Evolutionary conservation across 92 coral and sea anemone species (phyloP).

Genomic region (Siderastrea radians): DNA sequence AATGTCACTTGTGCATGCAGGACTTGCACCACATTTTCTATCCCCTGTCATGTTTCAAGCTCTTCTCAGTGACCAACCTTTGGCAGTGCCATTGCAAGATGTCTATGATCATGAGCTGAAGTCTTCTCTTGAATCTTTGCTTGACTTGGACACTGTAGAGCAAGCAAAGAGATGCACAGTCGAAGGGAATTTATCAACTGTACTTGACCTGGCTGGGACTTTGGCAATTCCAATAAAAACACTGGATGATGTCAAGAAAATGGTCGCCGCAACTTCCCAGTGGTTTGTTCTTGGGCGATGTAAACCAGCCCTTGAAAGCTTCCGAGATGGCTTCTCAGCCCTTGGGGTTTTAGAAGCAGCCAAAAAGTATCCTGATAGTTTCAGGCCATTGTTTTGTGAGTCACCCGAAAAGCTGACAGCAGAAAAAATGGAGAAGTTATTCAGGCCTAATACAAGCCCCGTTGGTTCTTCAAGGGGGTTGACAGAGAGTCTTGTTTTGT

Average conservation of each 20-base stretch:
- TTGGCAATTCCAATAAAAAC: constrained; percentile 66
- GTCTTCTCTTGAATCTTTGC: constrained; percentile 34
- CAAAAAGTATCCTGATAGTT: constrained; percentile 44
- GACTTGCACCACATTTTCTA: constrained; percentile 56
- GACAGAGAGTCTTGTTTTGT: constrained; percentile 77
- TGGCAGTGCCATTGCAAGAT: constrained; percentile 49
- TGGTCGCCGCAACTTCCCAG: constrained; percentile 42
- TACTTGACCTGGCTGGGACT: constrained; percentile 77
- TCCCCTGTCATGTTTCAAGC: constrained; percentile 58
- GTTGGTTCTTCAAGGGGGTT: constrained; percentile 71
- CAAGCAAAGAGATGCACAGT: constrained; percentile 45
- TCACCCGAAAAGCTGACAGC: constrained; percentile 62
- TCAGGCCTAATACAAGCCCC: constrained; percentile 65
- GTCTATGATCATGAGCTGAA: constrained; percentile 59
- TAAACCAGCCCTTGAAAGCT: constrained; percentile 68
- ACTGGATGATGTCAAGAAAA: constrained; percentile 55
- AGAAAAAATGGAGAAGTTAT: constrained; percentile 68
- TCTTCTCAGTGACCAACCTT: constrained; percentile 41
- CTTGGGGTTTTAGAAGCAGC: constrained; percentile 70
- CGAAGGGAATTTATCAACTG: constrained; percentile 42
- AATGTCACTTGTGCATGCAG: constrained; percentile 50
- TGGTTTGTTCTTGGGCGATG: constrained; percentile 77
- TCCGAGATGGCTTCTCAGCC: constrained; percentile 72
- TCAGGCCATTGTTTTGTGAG: constrained; percentile 69
- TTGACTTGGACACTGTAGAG: constrained; percentile 35